Conservation (phyloP, 2,113 vertebrate genomes). For the Microtus richardsoni region DNA sequence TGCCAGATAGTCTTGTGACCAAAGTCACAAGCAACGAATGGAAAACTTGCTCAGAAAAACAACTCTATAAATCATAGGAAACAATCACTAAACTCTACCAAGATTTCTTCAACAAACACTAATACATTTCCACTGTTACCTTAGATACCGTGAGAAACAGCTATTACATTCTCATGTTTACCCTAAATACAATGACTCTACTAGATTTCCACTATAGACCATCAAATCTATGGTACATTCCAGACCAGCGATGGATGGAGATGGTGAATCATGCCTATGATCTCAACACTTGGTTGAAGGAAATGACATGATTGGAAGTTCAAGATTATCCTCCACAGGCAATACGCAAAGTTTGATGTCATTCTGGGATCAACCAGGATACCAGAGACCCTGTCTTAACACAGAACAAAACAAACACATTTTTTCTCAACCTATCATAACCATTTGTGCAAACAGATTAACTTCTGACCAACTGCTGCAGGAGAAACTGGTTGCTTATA, state of each 20-base stretch:
- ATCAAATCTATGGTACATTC: neutral
- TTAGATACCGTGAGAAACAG: neutral
- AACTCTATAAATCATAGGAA: neutral
- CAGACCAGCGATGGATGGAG: too few relatives aligned
- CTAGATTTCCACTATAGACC: neutral
- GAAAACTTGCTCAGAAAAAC: neutral
- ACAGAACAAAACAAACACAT: neutral
- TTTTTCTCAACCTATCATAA: conserved; percentile 44
- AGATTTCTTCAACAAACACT: neutral
- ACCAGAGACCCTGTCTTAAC: neutral
- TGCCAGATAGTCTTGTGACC: neutral
- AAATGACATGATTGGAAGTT: neutral
- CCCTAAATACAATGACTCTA: neutral
- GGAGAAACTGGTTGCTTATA: neutral
- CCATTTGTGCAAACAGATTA: neutral
- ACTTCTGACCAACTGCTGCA: neutral
- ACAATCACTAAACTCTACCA: neutral
- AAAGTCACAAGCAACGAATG: neutral
- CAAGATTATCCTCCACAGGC: neutral
- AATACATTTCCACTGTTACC: neutral
- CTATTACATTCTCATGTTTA: neutral
- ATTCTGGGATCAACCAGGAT: neutral
- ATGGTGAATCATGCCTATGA: neutral
- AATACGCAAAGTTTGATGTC: neutral
- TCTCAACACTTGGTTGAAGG: neutral